These are phyloP conservation scores for Diprion similis DNA, from an alignment of 1,140 invertebrate genomes.

Conservation along the genomic window DNA sequence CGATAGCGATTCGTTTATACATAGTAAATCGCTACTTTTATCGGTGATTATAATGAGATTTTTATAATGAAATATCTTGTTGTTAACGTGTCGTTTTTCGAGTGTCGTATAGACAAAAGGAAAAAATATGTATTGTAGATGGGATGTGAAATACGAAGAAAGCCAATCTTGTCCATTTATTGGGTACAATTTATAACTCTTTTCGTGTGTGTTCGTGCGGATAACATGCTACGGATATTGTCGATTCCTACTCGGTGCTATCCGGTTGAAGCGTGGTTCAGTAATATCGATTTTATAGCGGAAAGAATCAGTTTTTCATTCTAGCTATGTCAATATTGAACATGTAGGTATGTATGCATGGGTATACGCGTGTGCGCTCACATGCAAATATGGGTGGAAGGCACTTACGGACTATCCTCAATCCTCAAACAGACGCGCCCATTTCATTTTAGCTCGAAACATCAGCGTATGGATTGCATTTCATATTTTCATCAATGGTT, in stretches of 20 bases:
- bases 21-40: constrained; percentile 51
- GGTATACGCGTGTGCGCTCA: constrained; percentile 18
- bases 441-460: not conserved
- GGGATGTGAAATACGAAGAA: too few relatives aligned
- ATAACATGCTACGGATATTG: not conserved
- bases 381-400: constrained; percentile 11
- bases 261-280: not conserved
- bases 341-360: constrained; percentile 24
- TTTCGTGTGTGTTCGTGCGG: too few relatives aligned
- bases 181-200: too few relatives aligned
- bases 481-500: too few relatives aligned
- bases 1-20: not conserved
- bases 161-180: too few relatives aligned
- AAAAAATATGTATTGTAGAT: too few relatives aligned
- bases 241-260: not conserved
- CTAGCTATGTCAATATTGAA: constrained; percentile 1
- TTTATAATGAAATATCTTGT: constrained; percentile 9
- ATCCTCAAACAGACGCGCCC: not conserved
- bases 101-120: not conserved
- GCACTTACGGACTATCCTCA: not conserved
- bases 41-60: constrained; percentile 60
- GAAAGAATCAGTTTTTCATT: constrained; percentile 12
- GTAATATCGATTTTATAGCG: not conserved
- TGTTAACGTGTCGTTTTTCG: constrained; percentile 7
- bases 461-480: not conserved